Evolutionary conservation across 2,888 invertebrate genomes (phyloP).

Genomic region (Standfussiana lucernea): DNA sequence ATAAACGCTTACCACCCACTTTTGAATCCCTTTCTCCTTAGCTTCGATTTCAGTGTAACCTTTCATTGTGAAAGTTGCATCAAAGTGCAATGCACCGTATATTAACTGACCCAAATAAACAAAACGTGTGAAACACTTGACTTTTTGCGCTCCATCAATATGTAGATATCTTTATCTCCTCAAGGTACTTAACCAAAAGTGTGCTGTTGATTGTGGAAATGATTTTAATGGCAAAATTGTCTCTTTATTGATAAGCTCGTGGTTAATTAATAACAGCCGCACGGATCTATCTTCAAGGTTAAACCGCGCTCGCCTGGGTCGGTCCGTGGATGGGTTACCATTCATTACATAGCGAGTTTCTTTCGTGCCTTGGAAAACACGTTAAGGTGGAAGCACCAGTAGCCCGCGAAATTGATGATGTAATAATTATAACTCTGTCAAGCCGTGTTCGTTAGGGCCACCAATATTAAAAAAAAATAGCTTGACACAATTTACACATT

Average conservation of each 20-base stretch:
- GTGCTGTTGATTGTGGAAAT: neutral
- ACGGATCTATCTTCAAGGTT: neutral
- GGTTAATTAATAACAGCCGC: neutral
- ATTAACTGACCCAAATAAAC: slow-evolving; percentile 10
- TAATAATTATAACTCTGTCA: too few relatives aligned
- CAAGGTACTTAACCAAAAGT: neutral
- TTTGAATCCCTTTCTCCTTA: neutral
- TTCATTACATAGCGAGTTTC: neutral
- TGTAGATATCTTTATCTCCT: neutral
- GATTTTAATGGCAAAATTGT: neutral
- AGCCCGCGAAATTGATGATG: too few relatives aligned
- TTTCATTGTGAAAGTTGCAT: slow-evolving; percentile 40
- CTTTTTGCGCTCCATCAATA: slow-evolving; percentile 7
- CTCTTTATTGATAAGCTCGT: neutral
- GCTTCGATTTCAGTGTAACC: slow-evolving; percentile 23
- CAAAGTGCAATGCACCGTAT: slow-evolving; percentile 24
- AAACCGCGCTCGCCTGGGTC: neutral
- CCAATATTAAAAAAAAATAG: too few relatives aligned
- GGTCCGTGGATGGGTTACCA: neutral
- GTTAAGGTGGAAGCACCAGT: too few relatives aligned
- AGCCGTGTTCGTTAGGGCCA: too few relatives aligned
- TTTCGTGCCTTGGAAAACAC: neutral
- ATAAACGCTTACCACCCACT: neutral
- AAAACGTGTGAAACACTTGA: neutral
- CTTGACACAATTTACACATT: too few relatives aligned